Conservation (phyloP, 1,140 invertebrate genomes). For the Holotrichia oblita region DNA sequence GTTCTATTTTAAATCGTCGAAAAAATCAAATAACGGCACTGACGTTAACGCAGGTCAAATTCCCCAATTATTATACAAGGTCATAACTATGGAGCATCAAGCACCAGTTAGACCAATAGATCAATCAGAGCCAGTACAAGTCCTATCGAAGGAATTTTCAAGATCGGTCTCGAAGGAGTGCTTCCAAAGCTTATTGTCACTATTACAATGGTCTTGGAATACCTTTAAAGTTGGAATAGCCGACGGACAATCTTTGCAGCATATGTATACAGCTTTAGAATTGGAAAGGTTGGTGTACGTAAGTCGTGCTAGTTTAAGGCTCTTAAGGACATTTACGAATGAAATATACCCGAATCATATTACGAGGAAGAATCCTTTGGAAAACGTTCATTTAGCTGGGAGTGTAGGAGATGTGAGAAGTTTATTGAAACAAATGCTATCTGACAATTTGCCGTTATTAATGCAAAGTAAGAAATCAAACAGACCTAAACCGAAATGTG, state of each 20-base stretch:
- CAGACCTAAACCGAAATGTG: slow-evolving; percentile 50
- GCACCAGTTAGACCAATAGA: slow-evolving; percentile 65
- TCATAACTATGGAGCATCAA: slow-evolving; percentile 76
- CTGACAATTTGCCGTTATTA: slow-evolving; percentile 71
- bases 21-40: slow-evolving; percentile 98
- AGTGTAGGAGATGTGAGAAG: slow-evolving; percentile 86
- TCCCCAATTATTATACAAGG: slow-evolving; percentile 89
- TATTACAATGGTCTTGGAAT: slow-evolving; percentile 85
- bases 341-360: slow-evolving; percentile 85
- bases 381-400: slow-evolving; percentile 82
- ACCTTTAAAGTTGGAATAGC: slow-evolving; percentile 75
- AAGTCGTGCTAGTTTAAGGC: slow-evolving; percentile 80
- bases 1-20: slow-evolving; percentile 97
- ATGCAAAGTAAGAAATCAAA: slow-evolving; percentile 53
- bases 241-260: slow-evolving; percentile 61
- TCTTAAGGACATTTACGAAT: slow-evolving; percentile 85
- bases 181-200: slow-evolving; percentile 82
- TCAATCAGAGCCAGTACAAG: slow-evolving; percentile 75
- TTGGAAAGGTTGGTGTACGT: slow-evolving; percentile 90
- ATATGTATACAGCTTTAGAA: slow-evolving; percentile 68
- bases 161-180: slow-evolving; percentile 82
- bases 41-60: slow-evolving; percentile 98
- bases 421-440: slow-evolving; percentile 84
- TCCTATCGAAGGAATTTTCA: slow-evolving; percentile 80
- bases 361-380: slow-evolving; percentile 70